These are phyloP conservation scores for Nasonovia ribisnigri DNA, from an alignment of 2,888 invertebrate genomes.

Conservation along the genomic window DNA sequence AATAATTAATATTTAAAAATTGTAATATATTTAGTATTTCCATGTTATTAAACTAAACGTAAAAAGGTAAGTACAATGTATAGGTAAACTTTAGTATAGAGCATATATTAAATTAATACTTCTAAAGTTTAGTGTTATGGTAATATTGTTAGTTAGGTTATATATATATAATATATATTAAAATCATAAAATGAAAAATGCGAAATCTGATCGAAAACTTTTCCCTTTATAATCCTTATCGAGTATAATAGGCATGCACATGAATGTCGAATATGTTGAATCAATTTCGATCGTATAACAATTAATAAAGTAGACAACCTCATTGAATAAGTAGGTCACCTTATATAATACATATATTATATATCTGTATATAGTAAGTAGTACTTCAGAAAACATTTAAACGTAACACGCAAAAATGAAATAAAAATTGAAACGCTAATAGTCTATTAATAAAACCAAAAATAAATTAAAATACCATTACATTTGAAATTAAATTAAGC, in stretches of 20 bases:
- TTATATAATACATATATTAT: neutral
- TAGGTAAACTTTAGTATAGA: neutral
- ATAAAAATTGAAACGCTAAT: constrained; percentile 32
- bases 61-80: neutral
- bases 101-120: neutral
- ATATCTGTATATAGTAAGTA: neutral
- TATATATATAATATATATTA: too few relatives aligned
- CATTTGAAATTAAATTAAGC: neutral
- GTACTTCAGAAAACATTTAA: constrained; percentile 12
- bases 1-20: neutral
- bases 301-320: constrained; percentile 52
- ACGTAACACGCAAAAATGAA: constrained; percentile 48
- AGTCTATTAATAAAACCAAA: constrained; percentile 29
- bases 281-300: neutral
- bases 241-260: neutral
- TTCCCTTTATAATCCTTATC: constrained; percentile 10
- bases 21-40: neutral
- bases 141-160: neutral
- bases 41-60: neutral
- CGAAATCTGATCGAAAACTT: constrained; percentile 4
- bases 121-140: neutral
- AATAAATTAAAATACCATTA: neutral
- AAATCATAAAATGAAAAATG: constrained; percentile 8
- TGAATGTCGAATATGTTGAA: constrained; percentile 18
- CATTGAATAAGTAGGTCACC: constrained; percentile 46